Conservation (phyloP, 2,113 vertebrate genomes). For the Pontoporia blainvillei region DNA sequence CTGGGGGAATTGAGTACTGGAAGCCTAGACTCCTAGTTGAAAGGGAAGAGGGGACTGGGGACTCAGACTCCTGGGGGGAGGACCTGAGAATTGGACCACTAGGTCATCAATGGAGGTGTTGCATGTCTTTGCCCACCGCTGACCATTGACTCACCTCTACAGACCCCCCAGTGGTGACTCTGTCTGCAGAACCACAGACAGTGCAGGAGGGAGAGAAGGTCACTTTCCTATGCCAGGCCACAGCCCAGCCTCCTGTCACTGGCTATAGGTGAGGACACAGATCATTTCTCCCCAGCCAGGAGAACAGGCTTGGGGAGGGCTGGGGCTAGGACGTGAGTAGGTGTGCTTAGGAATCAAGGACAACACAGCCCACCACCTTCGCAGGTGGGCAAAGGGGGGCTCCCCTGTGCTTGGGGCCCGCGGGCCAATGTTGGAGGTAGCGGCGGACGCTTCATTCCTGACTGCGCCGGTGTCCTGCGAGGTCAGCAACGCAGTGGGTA, state of each 20-base stretch:
- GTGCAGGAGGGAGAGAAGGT: conserved; percentile 90
- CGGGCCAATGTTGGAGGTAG: conserved; percentile 87
- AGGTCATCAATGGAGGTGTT: not conserved
- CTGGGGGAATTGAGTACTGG: not conserved
- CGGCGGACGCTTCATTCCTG: conserved; percentile 90
- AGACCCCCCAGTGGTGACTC: conserved; percentile 91
- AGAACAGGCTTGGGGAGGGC: not conserved
- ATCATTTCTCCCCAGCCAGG: not conserved
- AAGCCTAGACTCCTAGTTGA: not conserved
- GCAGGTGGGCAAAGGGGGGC: conserved; percentile 93
- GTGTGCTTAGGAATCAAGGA: not conserved
- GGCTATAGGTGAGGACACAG: conserved; percentile 86
- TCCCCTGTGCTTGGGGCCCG: conserved; percentile 88
- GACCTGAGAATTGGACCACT: not conserved
- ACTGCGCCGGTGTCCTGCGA: conserved; percentile 92
- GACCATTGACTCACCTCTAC: not conserved
- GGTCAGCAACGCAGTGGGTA: conserved; percentile 92
- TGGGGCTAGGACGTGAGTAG: not conserved
- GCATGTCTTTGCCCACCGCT: not conserved
- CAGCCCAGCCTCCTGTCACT: conserved; percentile 91
- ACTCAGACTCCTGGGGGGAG: not conserved
- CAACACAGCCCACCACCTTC: not conserved
- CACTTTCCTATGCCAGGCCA: conserved; percentile 89
- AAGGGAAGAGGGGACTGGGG: not conserved
- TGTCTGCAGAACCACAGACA: conserved; percentile 91